phyloP scores from a whole-genome alignment of 2,113 vertebrate genomes.

The Himantopus leucocephalus region DNA sequence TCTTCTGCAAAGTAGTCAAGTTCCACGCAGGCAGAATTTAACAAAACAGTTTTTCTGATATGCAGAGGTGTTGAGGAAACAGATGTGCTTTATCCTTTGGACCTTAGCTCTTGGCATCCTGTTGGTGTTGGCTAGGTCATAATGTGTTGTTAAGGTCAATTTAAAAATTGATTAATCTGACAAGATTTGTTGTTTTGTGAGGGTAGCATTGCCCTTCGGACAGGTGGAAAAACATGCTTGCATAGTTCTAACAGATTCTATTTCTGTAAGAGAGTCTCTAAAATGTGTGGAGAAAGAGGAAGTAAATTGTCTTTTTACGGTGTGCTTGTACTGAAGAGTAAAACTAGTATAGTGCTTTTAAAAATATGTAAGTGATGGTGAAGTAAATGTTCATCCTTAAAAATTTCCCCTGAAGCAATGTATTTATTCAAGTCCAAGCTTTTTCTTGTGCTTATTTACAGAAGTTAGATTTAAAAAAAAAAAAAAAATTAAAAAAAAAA shows the following conservation, averaged over 20 bases:
- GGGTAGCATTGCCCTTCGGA: background rate
- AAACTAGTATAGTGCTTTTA: background rate
- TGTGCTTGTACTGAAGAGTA: background rate
- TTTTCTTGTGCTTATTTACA: background rate
- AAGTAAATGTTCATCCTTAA: background rate
- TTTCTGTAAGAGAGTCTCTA: background rate
- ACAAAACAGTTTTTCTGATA: background rate
- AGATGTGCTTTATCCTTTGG: background rate
- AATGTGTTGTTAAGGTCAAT: background rate
- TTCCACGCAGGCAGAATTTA: background rate
- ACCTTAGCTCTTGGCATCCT: background rate
- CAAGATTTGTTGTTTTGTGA: background rate
- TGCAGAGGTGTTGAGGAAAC: background rate
- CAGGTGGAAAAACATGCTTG: background rate
- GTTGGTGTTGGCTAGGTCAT: background rate
- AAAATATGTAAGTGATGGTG: background rate
- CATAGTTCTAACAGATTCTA: background rate
- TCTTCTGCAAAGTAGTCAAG: background rate
- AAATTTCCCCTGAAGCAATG: background rate
- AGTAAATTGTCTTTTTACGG: background rate
- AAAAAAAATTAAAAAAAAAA: background rate
- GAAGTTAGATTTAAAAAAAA: background rate
- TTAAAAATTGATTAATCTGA: background rate
- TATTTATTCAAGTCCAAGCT: background rate
- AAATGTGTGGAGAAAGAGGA: background rate